A percentile compares a stretch with the other conserved stretches of the same genome.
Conservation (phyloP, 1,140 invertebrate species). For the Linepithema humile region DNA sequence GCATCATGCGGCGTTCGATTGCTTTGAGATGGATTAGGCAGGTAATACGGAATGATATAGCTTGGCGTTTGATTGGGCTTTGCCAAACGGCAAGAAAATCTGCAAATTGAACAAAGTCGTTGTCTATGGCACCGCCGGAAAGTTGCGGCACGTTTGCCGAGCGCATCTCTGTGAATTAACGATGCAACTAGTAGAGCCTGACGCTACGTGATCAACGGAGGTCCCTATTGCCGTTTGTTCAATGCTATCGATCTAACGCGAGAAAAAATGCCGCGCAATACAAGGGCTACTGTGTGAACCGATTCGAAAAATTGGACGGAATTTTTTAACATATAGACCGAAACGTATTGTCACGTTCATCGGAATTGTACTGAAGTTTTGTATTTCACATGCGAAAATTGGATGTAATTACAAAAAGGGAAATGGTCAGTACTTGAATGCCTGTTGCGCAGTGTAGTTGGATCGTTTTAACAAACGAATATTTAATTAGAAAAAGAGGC, state of each 20-base stretch:
- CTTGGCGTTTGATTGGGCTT: background rate
- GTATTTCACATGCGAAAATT: background rate
- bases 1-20: background rate
- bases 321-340: conserved; percentile 33
- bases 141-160: conserved; percentile 34
- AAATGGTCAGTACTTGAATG: background rate
- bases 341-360: conserved; percentile 13
- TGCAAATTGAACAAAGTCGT: conserved; percentile 44
- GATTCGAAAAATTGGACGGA: conserved; percentile 27
- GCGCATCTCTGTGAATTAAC: conserved; percentile 52
- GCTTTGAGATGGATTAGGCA: conserved; percentile 1
- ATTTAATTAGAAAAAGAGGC: conserved; percentile 9
- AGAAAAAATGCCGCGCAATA: conserved; percentile 19
- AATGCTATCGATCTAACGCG: conserved; percentile 26
- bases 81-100: conserved; percentile 27
- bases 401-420: background rate
- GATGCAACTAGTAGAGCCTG: conserved; percentile 45
- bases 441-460: background rate
- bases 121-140: background rate
- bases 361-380: conserved; percentile 4
- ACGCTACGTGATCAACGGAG: conserved; percentile 27
- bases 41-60: background rate
- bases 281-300: background rate
- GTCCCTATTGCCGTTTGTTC: conserved; percentile 23
- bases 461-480: conserved; percentile 5